Conservation (phyloP, 2,888 invertebrate genomes). For the Muschampia staudingeri region DNA sequence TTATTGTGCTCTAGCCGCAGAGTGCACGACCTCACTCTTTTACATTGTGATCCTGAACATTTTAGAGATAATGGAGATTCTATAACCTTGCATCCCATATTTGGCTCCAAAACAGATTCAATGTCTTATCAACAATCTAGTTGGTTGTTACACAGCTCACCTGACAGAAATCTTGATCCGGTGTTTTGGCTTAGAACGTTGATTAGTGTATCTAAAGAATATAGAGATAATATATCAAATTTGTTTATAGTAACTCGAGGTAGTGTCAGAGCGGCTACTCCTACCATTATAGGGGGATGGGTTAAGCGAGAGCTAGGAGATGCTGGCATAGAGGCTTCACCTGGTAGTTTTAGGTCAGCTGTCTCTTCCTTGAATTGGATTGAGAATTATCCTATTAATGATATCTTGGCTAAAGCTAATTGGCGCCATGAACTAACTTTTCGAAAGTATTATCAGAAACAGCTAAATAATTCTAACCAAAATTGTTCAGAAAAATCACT, state of each 20-base stretch:
- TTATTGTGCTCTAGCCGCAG: constrained; percentile 62
- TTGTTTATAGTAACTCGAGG: constrained; percentile 50
- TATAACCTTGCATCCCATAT: constrained; percentile 58
- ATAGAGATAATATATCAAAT: background rate
- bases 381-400: constrained; percentile 55
- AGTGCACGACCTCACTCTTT: constrained; percentile 62
- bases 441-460: constrained; percentile 37
- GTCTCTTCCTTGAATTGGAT: constrained; percentile 55
- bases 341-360: constrained; percentile 55
- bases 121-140: constrained; percentile 50
- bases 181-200: constrained; percentile 2
- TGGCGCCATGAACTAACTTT: constrained; percentile 49
- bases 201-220: background rate
- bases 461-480: constrained; percentile 14
- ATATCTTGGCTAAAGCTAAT: constrained; percentile 54
- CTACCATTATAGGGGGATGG: constrained; percentile 51
- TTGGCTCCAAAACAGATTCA: constrained; percentile 65
- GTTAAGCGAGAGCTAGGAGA: constrained; percentile 42
- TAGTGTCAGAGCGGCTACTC: constrained; percentile 44
- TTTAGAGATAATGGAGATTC: constrained; percentile 50
- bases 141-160: constrained; percentile 48
- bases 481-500: background rate
- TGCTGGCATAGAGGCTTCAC: constrained; percentile 51
- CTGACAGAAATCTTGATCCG: constrained; percentile 46
- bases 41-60: constrained; percentile 50